These are phyloP conservation scores for Ectemnius cavifrons DNA, from an alignment of 2,888 invertebrate species.

Conservation along the genomic window DNA sequence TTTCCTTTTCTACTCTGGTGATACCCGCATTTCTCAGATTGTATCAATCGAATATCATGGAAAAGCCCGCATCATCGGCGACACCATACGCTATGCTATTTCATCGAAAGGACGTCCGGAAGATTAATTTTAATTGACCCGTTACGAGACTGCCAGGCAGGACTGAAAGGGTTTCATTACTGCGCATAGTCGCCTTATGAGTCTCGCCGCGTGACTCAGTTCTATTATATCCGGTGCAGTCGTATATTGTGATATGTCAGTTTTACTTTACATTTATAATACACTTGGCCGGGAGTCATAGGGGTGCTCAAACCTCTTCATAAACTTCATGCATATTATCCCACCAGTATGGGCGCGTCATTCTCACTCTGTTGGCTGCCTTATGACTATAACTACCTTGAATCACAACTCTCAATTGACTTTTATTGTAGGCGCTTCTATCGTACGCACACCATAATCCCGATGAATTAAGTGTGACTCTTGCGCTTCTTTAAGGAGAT, in stretches of 20 bases:
- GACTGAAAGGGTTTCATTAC: conserved; percentile 5
- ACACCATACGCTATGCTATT: conserved; percentile 1
- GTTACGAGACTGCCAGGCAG: conserved; percentile 5
- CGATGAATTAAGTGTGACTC: no score
- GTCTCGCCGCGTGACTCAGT: background rate
- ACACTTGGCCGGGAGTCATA: background rate
- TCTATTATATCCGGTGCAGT: background rate
- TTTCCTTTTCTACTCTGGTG: conserved; percentile 5
- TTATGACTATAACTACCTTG: no score
- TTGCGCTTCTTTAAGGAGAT: no score
- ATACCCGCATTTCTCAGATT: conserved; percentile 38
- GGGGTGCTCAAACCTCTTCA: no score
- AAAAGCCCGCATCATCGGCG: conserved; percentile 22
- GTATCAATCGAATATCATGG: conserved; percentile 28
- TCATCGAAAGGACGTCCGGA: background rate
- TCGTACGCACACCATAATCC: no score
- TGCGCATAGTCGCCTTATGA: conserved; percentile 1
- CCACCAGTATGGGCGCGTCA: no score
- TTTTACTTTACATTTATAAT: conserved; percentile 6
- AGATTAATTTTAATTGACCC: conserved; percentile 26
- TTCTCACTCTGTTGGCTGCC: no score
- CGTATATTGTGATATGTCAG: conserved; percentile 5
- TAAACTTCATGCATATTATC: no score
- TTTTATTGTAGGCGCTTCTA: no score
- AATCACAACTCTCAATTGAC: no score